These are phyloP conservation scores for Capromys pilorides DNA, from an alignment of 2,797 vertebrate genomes.

Conservation along the genomic window DNA sequence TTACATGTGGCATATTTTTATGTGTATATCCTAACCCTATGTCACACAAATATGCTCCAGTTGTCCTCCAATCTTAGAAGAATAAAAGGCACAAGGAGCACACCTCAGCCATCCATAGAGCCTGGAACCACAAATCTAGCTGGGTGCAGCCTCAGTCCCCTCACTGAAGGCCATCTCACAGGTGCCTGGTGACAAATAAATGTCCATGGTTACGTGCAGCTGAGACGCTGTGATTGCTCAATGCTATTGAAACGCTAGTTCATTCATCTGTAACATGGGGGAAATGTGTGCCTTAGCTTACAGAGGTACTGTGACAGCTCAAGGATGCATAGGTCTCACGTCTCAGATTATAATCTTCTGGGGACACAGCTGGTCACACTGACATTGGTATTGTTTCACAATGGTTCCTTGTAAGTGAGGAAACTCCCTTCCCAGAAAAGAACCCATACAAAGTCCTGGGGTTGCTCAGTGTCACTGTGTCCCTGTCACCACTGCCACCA, in stretches of 20 bases:
- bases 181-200: neutral
- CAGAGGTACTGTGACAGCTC: neutral
- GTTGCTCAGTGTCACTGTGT: neutral
- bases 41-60: neutral
- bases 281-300: neutral
- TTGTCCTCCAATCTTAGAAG: neutral
- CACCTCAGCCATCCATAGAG: neutral
- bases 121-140: neutral
- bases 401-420: neutral
- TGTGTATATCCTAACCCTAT: neutral
- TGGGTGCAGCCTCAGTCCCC: neutral
- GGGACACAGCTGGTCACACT: neutral
- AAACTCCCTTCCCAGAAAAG: neutral
- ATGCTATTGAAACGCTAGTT: neutral
- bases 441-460: neutral
- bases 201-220: neutral
- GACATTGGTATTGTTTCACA: neutral
- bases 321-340: neutral
- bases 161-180: neutral
- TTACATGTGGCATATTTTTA: neutral
- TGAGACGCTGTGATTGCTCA: neutral
- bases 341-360: neutral
- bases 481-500: no score
- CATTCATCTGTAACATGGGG: neutral
- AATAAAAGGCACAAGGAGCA: neutral